Evolutionary conservation across 2,113 vertebrate species (phyloP).

Genomic region (Colossoma macropomum): DNA sequence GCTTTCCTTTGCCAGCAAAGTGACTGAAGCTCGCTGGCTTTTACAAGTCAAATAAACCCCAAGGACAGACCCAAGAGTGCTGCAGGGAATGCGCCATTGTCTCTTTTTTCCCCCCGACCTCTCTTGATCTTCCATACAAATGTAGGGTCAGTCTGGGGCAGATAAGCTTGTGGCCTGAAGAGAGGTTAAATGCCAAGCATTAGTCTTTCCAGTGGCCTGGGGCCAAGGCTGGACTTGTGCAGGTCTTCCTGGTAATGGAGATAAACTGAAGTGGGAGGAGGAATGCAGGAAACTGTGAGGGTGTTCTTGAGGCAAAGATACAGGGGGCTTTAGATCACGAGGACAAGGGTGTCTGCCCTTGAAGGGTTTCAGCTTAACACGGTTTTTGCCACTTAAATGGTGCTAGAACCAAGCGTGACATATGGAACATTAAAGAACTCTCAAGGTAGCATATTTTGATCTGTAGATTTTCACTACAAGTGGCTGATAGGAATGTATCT

Average conservation of each 20-base stretch:
- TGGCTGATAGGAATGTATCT: neutral
- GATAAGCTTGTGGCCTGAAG: neutral
- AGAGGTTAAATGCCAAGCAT: neutral
- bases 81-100: neutral
- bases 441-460: neutral
- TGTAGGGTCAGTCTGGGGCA: constrained; percentile 1
- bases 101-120: neutral
- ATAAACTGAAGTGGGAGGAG: constrained; percentile 3
- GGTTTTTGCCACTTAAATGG: neutral
- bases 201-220: constrained; percentile 2
- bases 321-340: neutral
- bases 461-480: neutral
- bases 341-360: neutral
- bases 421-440: neutral
- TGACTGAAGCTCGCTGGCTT: neutral
- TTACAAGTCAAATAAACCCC: constrained; percentile 18
- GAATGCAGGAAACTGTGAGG: neutral
- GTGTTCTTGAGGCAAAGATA: neutral
- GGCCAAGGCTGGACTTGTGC: neutral
- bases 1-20: constrained; percentile 22
- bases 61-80: neutral
- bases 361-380: neutral
- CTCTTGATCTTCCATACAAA: neutral
- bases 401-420: neutral
- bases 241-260: constrained; percentile 18